A percentile compares a stretch with the other conserved stretches of the same genome.
Evolutionary conservation across 2,888 invertebrate genomes (phyloP).

Genomic region (Eudasyphora cyanicolor): DNA sequence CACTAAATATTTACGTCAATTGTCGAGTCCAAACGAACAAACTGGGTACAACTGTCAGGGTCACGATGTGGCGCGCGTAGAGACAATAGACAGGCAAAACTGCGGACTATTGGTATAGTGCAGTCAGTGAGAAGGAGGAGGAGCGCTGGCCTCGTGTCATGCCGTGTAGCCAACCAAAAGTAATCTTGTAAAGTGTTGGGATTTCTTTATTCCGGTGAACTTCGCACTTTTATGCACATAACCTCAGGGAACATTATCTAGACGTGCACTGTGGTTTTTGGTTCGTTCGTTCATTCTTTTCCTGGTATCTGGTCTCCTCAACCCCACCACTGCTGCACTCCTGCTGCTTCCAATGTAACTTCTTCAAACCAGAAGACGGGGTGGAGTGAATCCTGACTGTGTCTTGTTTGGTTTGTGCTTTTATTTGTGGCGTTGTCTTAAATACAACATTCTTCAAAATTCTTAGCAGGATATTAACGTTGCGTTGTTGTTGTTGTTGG

Average conservation of each 20-base stretch:
- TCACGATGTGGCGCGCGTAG: conserved; percentile 38
- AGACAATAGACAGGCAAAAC: not conserved
- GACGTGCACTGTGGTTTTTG: conserved; percentile 58
- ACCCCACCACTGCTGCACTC: no score
- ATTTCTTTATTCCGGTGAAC: conserved; percentile 65
- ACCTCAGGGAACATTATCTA: conserved; percentile 67
- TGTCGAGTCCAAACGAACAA: conserved; percentile 39
- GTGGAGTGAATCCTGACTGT: not conserved
- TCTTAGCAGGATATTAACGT: conserved; percentile 24
- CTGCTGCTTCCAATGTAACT: not conserved
- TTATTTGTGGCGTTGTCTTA: conserved; percentile 16
- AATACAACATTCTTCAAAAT: conserved; percentile 49
- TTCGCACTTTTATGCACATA: conserved; percentile 68
- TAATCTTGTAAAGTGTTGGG: conserved; percentile 62
- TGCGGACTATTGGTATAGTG: no score
- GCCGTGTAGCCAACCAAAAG: conserved; percentile 31
- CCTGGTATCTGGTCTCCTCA: conserved; percentile 23
- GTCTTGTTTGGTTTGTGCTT: not conserved
- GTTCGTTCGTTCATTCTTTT: not conserved
- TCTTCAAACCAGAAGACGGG: not conserved
- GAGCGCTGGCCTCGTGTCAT: not conserved
- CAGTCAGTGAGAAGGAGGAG: not conserved
- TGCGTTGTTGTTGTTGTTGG: conserved; percentile 18
- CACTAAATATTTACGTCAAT: conserved; percentile 44
- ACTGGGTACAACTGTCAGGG: conserved; percentile 28